A percentile compares a stretch with the other conserved stretches of the same genome.
Conservation (phyloP, 2,797 vertebrate species). For the Characodon lateralis region DNA sequence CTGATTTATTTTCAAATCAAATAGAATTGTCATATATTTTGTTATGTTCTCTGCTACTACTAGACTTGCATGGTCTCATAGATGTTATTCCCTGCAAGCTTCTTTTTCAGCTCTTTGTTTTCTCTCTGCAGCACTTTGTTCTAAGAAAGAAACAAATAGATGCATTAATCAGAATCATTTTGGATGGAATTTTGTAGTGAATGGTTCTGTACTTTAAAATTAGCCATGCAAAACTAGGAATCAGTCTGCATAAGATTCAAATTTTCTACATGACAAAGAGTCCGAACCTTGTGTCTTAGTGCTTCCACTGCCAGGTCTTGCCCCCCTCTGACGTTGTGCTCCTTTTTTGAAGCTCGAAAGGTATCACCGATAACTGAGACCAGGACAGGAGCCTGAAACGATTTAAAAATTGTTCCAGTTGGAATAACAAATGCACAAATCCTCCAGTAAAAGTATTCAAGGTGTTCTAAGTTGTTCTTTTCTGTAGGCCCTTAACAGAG, state of each 20-base stretch:
- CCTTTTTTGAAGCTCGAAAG: constrained; percentile 61
- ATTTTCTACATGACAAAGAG: not conserved
- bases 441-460: not conserved
- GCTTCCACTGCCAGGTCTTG: constrained; percentile 81
- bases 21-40: not conserved
- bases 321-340: constrained; percentile 46
- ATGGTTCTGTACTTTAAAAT: not conserved
- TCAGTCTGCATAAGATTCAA: not conserved
- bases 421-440: not conserved
- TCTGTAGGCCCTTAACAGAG: not conserved
- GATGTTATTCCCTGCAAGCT: constrained; percentile 37
- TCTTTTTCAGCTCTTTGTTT: constrained; percentile 74
- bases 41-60: not conserved
- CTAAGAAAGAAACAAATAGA: constrained; percentile 45
- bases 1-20: not conserved
- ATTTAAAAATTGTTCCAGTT: not conserved
- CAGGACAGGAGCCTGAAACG: constrained; percentile 74
- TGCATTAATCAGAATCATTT: not conserved
- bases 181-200: not conserved
- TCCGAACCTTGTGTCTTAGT: constrained; percentile 79
- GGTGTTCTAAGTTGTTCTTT: not conserved
- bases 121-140: constrained; percentile 81
- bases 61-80: not conserved
- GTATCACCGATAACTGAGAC: constrained; percentile 79
- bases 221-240: not conserved